Evolutionary conservation across 1,140 invertebrate genomes (phyloP).

Genomic region (Yoshiicerus persimilis): DNA sequence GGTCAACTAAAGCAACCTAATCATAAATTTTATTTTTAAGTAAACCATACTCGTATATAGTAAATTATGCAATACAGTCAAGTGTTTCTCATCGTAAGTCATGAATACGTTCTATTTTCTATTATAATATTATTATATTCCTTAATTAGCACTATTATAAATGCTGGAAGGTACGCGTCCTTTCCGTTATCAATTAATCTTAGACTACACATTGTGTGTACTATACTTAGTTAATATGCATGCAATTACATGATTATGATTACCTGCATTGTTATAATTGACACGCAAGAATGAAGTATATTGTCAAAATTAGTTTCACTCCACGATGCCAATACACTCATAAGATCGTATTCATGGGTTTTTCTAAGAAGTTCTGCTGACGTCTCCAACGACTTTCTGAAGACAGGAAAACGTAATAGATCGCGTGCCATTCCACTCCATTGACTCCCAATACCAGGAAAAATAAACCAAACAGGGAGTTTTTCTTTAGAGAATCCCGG

Average conservation of each 20-base stretch:
- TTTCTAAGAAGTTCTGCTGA: slow-evolving; percentile 72
- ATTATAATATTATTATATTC: no score
- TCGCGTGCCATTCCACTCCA: slow-evolving; percentile 90
- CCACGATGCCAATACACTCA: slow-evolving; percentile 74
- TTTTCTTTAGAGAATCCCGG: neutral
- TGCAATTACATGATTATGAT: slow-evolving; percentile 55
- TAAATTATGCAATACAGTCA: no score
- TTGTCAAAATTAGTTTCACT: slow-evolving; percentile 71
- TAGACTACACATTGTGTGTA: no score
- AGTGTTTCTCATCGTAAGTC: no score
- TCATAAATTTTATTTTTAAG: slow-evolving; percentile 88
- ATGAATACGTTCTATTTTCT: no score
- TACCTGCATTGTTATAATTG: slow-evolving; percentile 86
- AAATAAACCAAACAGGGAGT: neutral
- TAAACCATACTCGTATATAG: no score
- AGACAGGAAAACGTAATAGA: slow-evolving; percentile 76
- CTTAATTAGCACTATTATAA: no score
- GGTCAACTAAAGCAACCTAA: slow-evolving; percentile 82
- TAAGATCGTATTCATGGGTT: slow-evolving; percentile 70
- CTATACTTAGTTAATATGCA: no score
- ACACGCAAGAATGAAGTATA: slow-evolving; percentile 83
- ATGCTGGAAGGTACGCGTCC: no score
- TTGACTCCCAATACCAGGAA: slow-evolving; percentile 89
- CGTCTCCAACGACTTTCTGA: slow-evolving; percentile 64
- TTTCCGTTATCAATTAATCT: no score